Percentiles rank a stretch among this genome's conserved stretches.
Evolutionary conservation across 1,140 invertebrate genomes (phyloP).

Genomic region (Musca vetustissima): DNA sequence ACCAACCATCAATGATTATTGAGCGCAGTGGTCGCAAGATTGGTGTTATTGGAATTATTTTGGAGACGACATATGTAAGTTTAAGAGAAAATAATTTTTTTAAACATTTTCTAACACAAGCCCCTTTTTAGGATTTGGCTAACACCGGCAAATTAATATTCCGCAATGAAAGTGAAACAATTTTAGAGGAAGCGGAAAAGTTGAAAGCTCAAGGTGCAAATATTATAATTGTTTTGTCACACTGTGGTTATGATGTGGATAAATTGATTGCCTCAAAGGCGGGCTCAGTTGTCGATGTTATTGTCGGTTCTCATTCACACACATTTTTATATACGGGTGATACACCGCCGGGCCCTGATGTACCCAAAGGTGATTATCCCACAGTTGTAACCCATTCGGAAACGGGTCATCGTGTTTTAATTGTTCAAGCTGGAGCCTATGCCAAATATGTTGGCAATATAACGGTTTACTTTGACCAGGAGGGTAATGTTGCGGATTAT

Average conservation of each 20-base stretch:
- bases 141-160: slow-evolving; percentile 66
- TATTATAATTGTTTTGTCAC: slow-evolving; percentile 79
- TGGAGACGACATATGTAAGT: slow-evolving; percentile 69
- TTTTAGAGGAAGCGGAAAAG: slow-evolving; percentile 65
- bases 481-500: slow-evolving; percentile 69
- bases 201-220: slow-evolving; percentile 66
- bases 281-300: slow-evolving; percentile 70
- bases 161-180: slow-evolving; percentile 66
- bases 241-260: slow-evolving; percentile 74
- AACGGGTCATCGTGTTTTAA: slow-evolving; percentile 63
- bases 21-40: slow-evolving; percentile 66
- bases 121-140: slow-evolving; percentile 58
- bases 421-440: slow-evolving; percentile 70
- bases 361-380: slow-evolving; percentile 65
- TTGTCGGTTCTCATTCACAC: slow-evolving; percentile 88
- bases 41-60: slow-evolving; percentile 80
- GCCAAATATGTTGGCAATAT: slow-evolving; percentile 76
- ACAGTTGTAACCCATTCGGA: slow-evolving; percentile 61
- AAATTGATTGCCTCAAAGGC: slow-evolving; percentile 66
- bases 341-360: slow-evolving; percentile 61
- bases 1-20: slow-evolving; percentile 64
- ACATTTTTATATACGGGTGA: slow-evolving; percentile 70
- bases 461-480: slow-evolving; percentile 70
- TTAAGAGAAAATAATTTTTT: background rate
- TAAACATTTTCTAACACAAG: too few species aligned